phyloP scores from a whole-genome alignment of 2,113 vertebrate genomes.

The Pardalotus punctatus region DNA sequence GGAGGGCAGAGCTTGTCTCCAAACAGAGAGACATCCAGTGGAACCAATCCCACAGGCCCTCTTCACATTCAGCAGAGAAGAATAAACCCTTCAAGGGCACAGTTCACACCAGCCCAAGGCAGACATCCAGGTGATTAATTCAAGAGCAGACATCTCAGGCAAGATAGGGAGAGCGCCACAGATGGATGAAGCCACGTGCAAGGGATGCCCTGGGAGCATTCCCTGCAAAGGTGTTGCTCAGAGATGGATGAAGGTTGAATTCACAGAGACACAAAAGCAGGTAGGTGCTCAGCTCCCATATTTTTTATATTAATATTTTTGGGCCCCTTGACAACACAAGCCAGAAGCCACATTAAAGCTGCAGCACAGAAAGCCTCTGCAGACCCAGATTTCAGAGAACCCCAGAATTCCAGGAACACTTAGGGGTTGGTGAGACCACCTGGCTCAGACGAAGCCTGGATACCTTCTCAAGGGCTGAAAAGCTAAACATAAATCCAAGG shows the following conservation, averaged over 20 bases:
- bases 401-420: neutral
- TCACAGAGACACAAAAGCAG: neutral
- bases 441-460: neutral
- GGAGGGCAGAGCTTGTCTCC: neutral
- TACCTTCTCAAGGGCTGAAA: neutral
- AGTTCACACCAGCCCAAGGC: neutral
- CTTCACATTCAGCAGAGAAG: neutral
- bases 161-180: rapidly evolving
- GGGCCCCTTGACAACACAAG: neutral
- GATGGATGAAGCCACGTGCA: neutral
- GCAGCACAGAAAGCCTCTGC: neutral
- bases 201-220: neutral
- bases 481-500: neutral
- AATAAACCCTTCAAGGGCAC: neutral
- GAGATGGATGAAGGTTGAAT: neutral
- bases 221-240: neutral
- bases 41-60: neutral
- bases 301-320: neutral
- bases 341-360: neutral
- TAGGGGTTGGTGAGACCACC: neutral
- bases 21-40: neutral
- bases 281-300: neutral
- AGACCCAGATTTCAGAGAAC: neutral
- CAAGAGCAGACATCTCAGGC: neutral
- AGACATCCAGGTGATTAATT: neutral